These are phyloP conservation scores for Seriola quinqueradiata DNA, from an alignment of 2,113 vertebrate species.

Conservation along the genomic window DNA sequence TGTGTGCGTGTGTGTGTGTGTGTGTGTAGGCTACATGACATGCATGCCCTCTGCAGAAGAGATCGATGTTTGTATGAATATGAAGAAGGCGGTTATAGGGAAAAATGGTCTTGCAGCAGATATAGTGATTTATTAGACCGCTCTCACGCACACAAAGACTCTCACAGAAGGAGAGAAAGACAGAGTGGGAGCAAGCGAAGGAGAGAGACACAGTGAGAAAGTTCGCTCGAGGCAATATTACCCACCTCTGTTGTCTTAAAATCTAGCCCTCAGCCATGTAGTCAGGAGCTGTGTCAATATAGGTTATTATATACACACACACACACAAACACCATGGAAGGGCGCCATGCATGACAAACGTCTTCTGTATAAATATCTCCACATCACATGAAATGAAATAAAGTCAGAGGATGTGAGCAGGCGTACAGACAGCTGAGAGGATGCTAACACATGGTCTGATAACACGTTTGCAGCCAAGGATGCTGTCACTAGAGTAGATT, in stretches of 20 bases:
- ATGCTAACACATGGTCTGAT: conserved; percentile 12
- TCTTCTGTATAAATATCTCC: conserved; percentile 44
- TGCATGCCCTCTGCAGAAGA: conserved; percentile 56
- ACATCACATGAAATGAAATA: conserved; percentile 7
- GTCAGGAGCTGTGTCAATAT: conserved; percentile 39
- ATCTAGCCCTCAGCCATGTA: conserved; percentile 55
- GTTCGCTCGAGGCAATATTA: conserved; percentile 57
- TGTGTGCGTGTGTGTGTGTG: neutral
- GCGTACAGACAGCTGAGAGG: conserved; percentile 1
- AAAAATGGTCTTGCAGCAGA: conserved; percentile 52
- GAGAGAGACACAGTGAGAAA: conserved; percentile 18
- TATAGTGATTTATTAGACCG: conserved; percentile 70
- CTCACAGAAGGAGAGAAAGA: neutral
- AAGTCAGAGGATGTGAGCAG: conserved; percentile 12
- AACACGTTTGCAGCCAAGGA: conserved; percentile 43
- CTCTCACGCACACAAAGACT: conserved; percentile 22
- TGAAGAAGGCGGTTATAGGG: conserved; percentile 55
- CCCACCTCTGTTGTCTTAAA: conserved; percentile 58
- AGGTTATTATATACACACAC: conserved; percentile 19
- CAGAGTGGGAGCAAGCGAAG: conserved; percentile 7
- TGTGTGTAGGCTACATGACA: conserved; percentile 22
- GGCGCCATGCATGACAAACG: conserved; percentile 16
- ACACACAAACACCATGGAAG: neutral
- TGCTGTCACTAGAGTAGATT: conserved; percentile 44
- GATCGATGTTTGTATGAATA: conserved; percentile 74